Base-by-base conservation (phyloP, 2,113 vertebrate species). In the Cranoglanis bouderius region DNA sequence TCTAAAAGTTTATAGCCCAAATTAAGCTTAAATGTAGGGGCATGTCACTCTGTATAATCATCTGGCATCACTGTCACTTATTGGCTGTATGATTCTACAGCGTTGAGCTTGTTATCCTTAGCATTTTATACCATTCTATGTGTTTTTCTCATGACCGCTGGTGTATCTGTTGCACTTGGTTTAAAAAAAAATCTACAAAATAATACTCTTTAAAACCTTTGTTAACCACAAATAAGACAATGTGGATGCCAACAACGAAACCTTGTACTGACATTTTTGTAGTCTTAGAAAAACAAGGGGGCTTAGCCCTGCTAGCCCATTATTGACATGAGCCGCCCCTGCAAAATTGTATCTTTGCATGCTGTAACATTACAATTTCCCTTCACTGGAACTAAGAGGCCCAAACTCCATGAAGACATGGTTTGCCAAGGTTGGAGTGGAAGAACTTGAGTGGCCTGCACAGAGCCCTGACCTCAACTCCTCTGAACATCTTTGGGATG, bases 91-190 rank as follows among this genome's bases (percentile, higher is more conserved):
- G n/a, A 65, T n/a, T 12, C 63, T 65, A 65, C 63, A 65, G 6
- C 13, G 14, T 4, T 35, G n/a, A 3, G n/a, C 12, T 67, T 67
- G 29, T 67, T 67, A 14, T 29, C 29, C 12, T n/a, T 65, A 65
- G 29, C 29, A 14, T 9, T n/a, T 65, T 3, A 57, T 57, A 26
- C 7, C 59, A 61, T 63, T 63, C 26, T 29, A 2, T 63, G 26
- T 65, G 63, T 65, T 67, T 72, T 19, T 19, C 70, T 24, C 35
- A 19, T 19, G 35, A 74, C 35, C 35, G 70, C 83, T 80, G 9
- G 81, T 74, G 59, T 35, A 16, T 55, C 24, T 38, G 29, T 88
- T 85, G 59, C 89, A 80, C n/a, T 38, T 74, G 35, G 7, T 40
- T 72, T 38, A 38, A 72, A 2, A 72, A 35, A 35, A 35, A 18